Base-by-base conservation (phyloP, 2,113 vertebrate species). In the Cynocephalus volans region DNA sequence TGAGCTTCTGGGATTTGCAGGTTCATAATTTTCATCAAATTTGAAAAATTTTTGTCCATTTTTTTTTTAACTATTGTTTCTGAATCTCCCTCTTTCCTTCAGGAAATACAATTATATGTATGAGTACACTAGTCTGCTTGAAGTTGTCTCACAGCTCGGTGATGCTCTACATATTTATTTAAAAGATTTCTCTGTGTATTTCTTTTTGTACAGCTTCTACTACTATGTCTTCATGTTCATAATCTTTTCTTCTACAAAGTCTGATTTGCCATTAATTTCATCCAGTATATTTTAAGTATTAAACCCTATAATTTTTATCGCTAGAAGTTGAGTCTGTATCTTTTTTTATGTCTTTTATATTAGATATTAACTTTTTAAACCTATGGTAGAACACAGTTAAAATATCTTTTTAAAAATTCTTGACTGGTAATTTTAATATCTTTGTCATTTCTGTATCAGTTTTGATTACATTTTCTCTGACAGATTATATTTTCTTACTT, bases 171-270 rank as follows among this genome's bases (percentile, higher is more conserved):
- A 4, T 45, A 65, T 28, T 60, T 91, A 70, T 28, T 89, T 79
- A 19, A 36, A 54, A 36, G 82, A 15, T 65, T 52, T 50, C 13
- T 88, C 28, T 90, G 6, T 36, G 6, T 79, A 11, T 65, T 52
- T 88, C 41, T 33, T 52, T 95, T 79, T 36, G 6, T 82, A 60
- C 15, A 23, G 14, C 26, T 92, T 91, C 19, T 97, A 73, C n/a
- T 91, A 15, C 19, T 36, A 3, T 31, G 12, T 31, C 56, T 92
- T 76, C 45, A 50, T 3, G 48, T 73, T 70, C 24, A 77, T 24
- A 54, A 93, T 69, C 79, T 94, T 94, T 85, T 89, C 50, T 91
- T 67, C 65, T 94, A 64, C 31, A 93, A 79, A 72, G 28, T 96
- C 23, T 77, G 65, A 60, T 28, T 82, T 93, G 24, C 28, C 26